phyloP scores from a whole-genome alignment of 1,140 invertebrate species.

The Wiebesia pumilae region DNA sequence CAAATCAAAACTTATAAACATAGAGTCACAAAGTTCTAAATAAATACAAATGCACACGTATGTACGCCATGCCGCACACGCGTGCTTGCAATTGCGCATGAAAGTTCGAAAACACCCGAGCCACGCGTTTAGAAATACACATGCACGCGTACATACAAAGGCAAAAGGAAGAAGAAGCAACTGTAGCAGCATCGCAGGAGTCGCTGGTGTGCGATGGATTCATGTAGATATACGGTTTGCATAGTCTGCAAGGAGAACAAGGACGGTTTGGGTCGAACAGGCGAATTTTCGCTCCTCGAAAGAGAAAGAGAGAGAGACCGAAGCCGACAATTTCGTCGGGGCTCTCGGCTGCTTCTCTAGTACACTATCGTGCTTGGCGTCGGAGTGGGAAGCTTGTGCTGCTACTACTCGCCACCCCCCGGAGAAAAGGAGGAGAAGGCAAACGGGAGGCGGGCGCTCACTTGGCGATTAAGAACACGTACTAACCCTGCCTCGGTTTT shows the following conservation, averaged over 20 bases:
- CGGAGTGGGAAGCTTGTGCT: constrained; percentile 11
- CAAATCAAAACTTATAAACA: constrained; percentile 52
- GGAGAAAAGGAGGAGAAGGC: constrained; percentile 57
- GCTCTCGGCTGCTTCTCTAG: constrained; percentile 1
- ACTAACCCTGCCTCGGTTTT: constrained; percentile 74
- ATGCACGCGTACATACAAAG: not conserved
- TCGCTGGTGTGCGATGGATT: not conserved
- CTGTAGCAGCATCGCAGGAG: not conserved
- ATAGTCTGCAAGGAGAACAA: constrained; percentile 43
- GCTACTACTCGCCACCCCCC: not conserved
- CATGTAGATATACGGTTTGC: not conserved
- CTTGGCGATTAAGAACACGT: constrained; percentile 77
- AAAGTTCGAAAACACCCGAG: not conserved
- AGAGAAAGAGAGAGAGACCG: not conserved
- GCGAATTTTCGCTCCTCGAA: not conserved
- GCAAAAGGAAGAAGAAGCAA: constrained; percentile 1
- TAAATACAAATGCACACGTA: constrained; percentile 19
- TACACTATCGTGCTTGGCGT: constrained; percentile 10
- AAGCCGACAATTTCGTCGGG: constrained; percentile 26
- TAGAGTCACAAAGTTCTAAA: constrained; percentile 38
- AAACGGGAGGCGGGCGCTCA: constrained; percentile 70
- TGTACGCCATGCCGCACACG: not conserved
- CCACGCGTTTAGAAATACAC: not conserved
- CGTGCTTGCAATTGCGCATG: not conserved
- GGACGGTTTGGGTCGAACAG: constrained; percentile 25